Conservation (phyloP, 1,140 invertebrate genomes). For the Rhyzopertha dominica region DNA sequence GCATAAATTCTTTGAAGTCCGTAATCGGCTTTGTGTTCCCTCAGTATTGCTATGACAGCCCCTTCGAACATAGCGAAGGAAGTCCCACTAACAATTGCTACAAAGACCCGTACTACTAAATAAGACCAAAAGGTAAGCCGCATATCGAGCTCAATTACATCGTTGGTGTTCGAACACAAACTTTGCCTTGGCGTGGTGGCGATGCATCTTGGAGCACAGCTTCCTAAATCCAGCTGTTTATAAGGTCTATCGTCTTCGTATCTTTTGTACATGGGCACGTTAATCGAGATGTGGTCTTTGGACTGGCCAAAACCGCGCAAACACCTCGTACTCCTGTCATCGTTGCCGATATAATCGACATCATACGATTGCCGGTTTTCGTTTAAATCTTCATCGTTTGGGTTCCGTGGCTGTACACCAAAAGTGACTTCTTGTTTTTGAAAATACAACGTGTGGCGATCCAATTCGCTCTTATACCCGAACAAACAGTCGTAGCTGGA, state of each 20-base stretch:
- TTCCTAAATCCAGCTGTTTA: slow-evolving; percentile 33
- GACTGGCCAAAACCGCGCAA: slow-evolving; percentile 12
- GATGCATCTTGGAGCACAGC: slow-evolving; percentile 50
- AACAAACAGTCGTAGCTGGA: slow-evolving; percentile 22
- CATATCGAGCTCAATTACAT: slow-evolving; percentile 57
- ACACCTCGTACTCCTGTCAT: slow-evolving; percentile 6
- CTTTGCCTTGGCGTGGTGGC: slow-evolving; percentile 50
- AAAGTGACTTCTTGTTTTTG: slow-evolving; percentile 18
- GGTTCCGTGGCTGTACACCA: slow-evolving; percentile 9
- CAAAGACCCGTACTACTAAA: slow-evolving; percentile 64
- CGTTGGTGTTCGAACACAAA: slow-evolving; percentile 58
- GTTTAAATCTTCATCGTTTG: slow-evolving; percentile 28
- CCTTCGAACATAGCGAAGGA: slow-evolving; percentile 79
- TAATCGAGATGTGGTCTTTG: slow-evolving; percentile 35
- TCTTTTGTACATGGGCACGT: slow-evolving; percentile 39
- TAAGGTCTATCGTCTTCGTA: slow-evolving; percentile 20
- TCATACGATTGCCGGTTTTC: slow-evolving; percentile 29
- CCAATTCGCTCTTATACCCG: slow-evolving; percentile 18
- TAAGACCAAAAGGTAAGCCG: slow-evolving; percentile 71
- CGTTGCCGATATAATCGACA: slow-evolving; percentile 10
- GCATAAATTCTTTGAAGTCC: slow-evolving; percentile 75
- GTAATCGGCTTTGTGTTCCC: slow-evolving; percentile 74
- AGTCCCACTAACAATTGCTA: slow-evolving; percentile 67
- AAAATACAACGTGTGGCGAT: slow-evolving; percentile 2
- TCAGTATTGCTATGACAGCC: slow-evolving; percentile 70